A percentile compares a stretch with the other conserved stretches of the same genome.
Evolutionary conservation across 2,113 vertebrate species (phyloP).

Genomic region (Abramis brama): DNA sequence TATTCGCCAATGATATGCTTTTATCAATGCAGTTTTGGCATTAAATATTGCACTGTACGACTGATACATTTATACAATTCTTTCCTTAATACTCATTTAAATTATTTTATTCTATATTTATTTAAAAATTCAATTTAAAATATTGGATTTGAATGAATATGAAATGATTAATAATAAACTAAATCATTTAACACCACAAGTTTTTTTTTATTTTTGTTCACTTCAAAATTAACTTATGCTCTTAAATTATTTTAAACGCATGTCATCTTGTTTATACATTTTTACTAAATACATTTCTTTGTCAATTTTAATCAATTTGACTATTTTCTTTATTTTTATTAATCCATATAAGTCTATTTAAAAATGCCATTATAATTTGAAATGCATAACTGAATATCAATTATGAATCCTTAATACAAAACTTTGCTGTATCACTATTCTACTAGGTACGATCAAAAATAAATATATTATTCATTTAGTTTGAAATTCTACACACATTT

Average conservation of each 20-base stretch:
- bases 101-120: no score
- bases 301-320: background rate
- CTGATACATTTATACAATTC: background rate
- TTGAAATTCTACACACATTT: background rate
- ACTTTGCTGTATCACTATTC: background rate
- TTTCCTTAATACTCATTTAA: no score
- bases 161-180: background rate
- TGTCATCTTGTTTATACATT: no score
- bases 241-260: background rate
- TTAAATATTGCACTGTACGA: background rate
- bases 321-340: background rate
- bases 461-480: background rate
- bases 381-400: background rate
- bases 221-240: background rate
- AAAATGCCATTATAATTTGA: background rate
- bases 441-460: background rate
- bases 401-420: background rate
- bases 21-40: background rate
- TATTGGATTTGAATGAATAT: background rate
- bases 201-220: background rate
- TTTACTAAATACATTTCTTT: no score
- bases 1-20: background rate
- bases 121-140: no score
- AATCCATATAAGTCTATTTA: background rate
- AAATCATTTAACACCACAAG: no score